Evolutionary conservation across 2,113 vertebrate genomes (phyloP).

Genomic region (Lepisosteus oculatus): DNA sequence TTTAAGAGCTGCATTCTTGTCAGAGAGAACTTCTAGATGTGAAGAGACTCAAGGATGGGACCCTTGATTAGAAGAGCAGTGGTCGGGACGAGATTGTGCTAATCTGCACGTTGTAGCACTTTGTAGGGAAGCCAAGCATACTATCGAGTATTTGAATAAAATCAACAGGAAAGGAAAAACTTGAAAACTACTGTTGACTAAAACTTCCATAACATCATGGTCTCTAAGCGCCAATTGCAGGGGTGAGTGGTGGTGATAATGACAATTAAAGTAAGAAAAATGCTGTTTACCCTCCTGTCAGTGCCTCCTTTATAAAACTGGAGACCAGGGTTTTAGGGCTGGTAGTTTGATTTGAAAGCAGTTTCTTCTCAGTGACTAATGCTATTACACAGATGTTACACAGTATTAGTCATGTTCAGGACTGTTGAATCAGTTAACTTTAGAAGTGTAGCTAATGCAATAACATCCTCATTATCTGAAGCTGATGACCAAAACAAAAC

Average conservation of each 20-base stretch:
- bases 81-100: no score
- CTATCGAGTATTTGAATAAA: no score
- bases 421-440: conserved; percentile 10
- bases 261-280: conserved; percentile 18
- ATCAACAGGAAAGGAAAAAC: no score
- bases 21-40: no score
- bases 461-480: conserved; percentile 1
- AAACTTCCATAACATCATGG: conserved; percentile 4
- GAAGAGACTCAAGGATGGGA: no score
- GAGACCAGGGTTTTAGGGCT: conserved; percentile 1
- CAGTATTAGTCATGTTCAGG: conserved; percentile 20
- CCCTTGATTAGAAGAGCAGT: no score
- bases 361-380: conserved; percentile 17
- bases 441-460: conserved; percentile 15
- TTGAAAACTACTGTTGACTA: neutral
- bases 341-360: conserved; percentile 1
- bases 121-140: no score
- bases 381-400: conserved; percentile 18
- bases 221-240: neutral
- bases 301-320: conserved; percentile 17
- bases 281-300: conserved; percentile 3
- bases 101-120: no score
- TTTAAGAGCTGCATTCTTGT: no score
- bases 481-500: conserved; percentile 16
- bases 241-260: neutral